These are phyloP conservation scores for Rhombomys opimus DNA, from an alignment of 2,113 vertebrate species.

Conservation along the genomic window DNA sequence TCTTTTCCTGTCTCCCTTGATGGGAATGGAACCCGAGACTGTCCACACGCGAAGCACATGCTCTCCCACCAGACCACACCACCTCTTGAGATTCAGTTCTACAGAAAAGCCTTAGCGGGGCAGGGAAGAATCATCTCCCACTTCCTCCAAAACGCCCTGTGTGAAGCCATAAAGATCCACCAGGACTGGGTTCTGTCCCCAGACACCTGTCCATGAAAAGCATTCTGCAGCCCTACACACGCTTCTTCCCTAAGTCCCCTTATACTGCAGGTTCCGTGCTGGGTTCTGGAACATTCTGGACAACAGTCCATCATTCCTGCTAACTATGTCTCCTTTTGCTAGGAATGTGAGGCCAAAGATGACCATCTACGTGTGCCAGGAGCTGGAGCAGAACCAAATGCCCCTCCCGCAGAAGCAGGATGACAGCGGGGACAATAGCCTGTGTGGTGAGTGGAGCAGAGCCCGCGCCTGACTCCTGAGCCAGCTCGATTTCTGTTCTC, in stretches of 20 bases:
- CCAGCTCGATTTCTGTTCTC: neutral
- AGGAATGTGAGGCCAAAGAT: slow-evolving; percentile 95
- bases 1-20: neutral
- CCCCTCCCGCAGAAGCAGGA: slow-evolving; percentile 87
- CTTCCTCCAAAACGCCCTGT: neutral
- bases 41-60: neutral
- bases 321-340: neutral
- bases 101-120: neutral
- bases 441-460: slow-evolving; percentile 86
- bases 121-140: neutral
- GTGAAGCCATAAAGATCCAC: no score
- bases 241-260: neutral
- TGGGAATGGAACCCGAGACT: no score
- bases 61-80: neutral
- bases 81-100: neutral
- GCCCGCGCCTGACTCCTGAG: neutral
- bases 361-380: slow-evolving; percentile 96
- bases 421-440: slow-evolving; percentile 78
- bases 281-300: neutral
- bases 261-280: neutral
- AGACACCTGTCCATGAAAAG: no score
- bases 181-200: neutral
- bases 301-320: neutral
- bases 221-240: neutral
- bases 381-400: slow-evolving; percentile 89